These are phyloP conservation scores for Diplolepis rosae DNA, from an alignment of 2,888 invertebrate species.

Conservation along the genomic window DNA sequence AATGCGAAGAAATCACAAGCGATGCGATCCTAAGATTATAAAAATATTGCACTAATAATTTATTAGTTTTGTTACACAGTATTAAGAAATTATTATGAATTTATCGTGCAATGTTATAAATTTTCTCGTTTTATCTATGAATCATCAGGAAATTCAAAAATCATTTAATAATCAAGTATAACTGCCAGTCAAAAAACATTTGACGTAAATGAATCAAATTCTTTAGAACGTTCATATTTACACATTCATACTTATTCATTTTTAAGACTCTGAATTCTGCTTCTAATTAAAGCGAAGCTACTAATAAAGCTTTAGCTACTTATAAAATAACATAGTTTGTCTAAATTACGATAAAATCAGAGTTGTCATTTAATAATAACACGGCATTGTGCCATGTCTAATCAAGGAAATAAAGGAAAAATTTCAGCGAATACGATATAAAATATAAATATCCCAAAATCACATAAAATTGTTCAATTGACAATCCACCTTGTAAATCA, in stretches of 20 bases:
- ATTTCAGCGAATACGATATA: background rate
- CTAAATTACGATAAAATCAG: background rate
- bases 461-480: background rate
- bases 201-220: background rate
- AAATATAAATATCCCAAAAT: background rate
- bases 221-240: background rate
- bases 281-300: too few species aligned
- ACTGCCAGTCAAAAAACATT: too few species aligned
- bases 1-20: background rate
- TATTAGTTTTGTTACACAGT: background rate
- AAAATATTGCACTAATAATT: background rate
- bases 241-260: background rate
- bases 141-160: too few species aligned
- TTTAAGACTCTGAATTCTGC: background rate
- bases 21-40: background rate
- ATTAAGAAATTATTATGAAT: background rate
- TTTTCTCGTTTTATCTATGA: background rate
- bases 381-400: conserved; percentile 13
- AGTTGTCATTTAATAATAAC: background rate
- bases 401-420: background rate
- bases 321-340: background rate
- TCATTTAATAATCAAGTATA: too few species aligned
- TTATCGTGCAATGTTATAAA: background rate
- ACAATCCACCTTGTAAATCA: background rate
- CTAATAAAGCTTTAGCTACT: background rate